Percentiles rank a stretch among this genome's conserved stretches.
phyloP scores from a whole-genome alignment of 2,888 invertebrate genomes.

The Oscheius onirici region DNA sequence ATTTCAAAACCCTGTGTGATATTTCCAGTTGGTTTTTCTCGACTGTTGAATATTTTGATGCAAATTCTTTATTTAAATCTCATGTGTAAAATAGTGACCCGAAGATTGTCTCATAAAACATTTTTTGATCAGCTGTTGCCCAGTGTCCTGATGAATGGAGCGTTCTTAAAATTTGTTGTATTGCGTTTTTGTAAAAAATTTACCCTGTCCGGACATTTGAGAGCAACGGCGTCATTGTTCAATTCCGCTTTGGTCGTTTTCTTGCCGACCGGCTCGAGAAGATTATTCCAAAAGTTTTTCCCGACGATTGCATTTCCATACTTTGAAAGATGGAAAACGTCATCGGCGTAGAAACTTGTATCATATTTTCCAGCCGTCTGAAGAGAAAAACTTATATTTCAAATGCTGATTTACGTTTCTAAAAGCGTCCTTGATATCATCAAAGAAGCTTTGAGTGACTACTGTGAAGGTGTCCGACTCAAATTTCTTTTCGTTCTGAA shows the following conservation, averaged over 20 bases:
- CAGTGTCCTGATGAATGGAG: slow-evolving; percentile 40
- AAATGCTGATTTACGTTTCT: slow-evolving; percentile 33
- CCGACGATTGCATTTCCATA: slow-evolving; percentile 57
- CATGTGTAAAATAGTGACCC: neutral
- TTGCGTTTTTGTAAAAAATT: neutral
- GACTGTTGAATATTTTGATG: neutral
- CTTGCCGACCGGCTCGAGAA: slow-evolving; percentile 54
- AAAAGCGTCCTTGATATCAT: slow-evolving; percentile 36
- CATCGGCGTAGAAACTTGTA: slow-evolving; percentile 50
- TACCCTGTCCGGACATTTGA: slow-evolving; percentile 42
- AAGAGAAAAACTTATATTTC: neutral
- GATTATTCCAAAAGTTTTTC: slow-evolving; percentile 55
- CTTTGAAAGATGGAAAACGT: slow-evolving; percentile 60
- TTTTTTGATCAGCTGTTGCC: slow-evolving; percentile 23
- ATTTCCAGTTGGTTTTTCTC: neutral
- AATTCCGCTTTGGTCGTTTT: slow-evolving; percentile 52
- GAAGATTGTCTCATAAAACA: neutral
- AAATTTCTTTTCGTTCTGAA: slow-evolving; percentile 48
- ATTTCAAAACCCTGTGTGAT: slow-evolving; percentile 16
- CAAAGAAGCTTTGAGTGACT: slow-evolving; percentile 43
- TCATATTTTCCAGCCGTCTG: slow-evolving; percentile 40
- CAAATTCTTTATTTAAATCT: neutral
- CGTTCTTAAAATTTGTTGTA: slow-evolving; percentile 19
- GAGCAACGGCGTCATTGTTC: slow-evolving; percentile 29
- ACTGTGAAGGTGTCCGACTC: slow-evolving; percentile 42